Percentiles rank a stretch among this genome's conserved stretches.
Conservation (phyloP, 2,888 invertebrate species). For the Hecatera dysodea region DNA sequence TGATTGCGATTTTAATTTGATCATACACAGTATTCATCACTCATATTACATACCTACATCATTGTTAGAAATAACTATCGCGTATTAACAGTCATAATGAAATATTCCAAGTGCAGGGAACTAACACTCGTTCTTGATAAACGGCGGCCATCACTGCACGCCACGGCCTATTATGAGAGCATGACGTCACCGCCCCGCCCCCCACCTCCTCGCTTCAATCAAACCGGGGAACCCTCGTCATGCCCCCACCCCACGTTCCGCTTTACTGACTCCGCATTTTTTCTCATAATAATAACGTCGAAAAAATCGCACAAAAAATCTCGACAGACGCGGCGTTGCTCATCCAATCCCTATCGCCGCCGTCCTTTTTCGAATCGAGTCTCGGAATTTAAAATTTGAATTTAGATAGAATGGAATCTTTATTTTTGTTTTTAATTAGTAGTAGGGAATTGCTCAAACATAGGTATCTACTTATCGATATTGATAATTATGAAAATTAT, state of each 20-base stretch:
- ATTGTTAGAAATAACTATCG: constrained; percentile 36
- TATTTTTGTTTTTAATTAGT: constrained; percentile 36
- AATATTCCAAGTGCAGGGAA: constrained; percentile 84
- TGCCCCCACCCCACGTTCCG: constrained; percentile 89
- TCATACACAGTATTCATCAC: constrained; percentile 19
- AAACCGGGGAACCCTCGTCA: constrained; percentile 90
- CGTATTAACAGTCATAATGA: constrained; percentile 60
- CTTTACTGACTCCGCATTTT: constrained; percentile 90
- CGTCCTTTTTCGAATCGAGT: constrained; percentile 79
- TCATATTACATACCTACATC: constrained; percentile 1
- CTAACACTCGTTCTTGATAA: constrained; percentile 86
- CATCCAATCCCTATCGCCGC: constrained; percentile 85
- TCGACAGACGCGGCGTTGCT: constrained; percentile 86
- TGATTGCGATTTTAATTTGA: not conserved
- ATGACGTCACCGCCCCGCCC: constrained; percentile 91
- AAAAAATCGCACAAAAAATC: constrained; percentile 90
- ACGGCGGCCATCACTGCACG: constrained; percentile 90
- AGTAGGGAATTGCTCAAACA: not conserved
- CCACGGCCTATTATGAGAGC: constrained; percentile 90
- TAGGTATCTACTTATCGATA: not conserved
- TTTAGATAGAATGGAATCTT: constrained; percentile 60
- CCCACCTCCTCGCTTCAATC: constrained; percentile 89
- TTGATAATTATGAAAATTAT: not conserved
- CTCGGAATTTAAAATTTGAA: constrained; percentile 82
- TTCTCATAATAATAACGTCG: constrained; percentile 91